Base-by-base conservation (phyloP, 37 sponge, comb jelly and placozoan species). In the Bolinopsis microptera region DNA sequence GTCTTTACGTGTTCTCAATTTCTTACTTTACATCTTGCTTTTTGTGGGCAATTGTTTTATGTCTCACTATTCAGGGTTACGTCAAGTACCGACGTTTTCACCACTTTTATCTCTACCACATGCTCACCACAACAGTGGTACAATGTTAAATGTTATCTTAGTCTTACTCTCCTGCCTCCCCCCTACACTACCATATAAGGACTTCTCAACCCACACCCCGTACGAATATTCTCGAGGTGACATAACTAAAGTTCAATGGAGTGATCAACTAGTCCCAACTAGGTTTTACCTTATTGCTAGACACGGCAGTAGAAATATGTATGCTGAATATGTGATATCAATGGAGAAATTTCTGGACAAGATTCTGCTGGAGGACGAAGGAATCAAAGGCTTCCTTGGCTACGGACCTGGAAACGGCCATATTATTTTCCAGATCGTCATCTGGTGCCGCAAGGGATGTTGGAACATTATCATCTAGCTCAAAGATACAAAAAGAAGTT, bases 401-500 rank as follows among this genome's bases (percentile, higher is more conserved):
- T 72, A 5, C 27, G 31, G 18, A 28, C 27, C 18, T 72, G 75
- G 75, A n/a, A 30, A 3, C 75, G 31, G 13, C 75, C 75, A 23
- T 5, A 30, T 24, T 72, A 72, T 21, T 23, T 8, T 2, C n/a
- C 13, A n/a, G 75, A 72, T 72, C 5, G 13, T 5, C 27, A 72
- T n/a, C 75, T 72, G 22, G 75, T 72, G 5, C 75, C 75, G 26
- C 75, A 72, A 28, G 75, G 75, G 5, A 72, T 72, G 75, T 28
- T 72, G 75, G 75, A 72, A 72, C 75, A 72, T 21, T 72, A 30
- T 28, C 75, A 72, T 28, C 75, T 72, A 28, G 75, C 31, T n/a
- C 75, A 72, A n/a, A 72, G 75, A 28, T 72, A 30, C 75, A 30
- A 28, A n/a, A 8, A 72, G 75, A 72, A n/a, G 75, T 72, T 72